phyloP scores from a whole-genome alignment of 30 jellyfish, hydroid and myxozoan species.

The Aurelia sp. region DNA sequence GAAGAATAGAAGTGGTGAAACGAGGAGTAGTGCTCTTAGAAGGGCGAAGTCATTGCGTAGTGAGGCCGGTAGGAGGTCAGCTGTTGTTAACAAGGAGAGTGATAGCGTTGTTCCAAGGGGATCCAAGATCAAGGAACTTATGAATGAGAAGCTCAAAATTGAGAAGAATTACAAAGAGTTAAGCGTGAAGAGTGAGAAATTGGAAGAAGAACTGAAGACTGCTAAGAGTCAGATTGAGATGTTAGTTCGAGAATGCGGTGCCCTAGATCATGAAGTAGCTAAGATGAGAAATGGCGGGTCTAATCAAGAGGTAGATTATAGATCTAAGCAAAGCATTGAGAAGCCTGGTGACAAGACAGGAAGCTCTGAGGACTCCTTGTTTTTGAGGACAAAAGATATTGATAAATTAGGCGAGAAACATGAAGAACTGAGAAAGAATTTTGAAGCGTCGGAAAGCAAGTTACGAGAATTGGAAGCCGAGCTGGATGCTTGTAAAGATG shows the following conservation, averaged over 20 bases:
- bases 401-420: slow-evolving; percentile 52
- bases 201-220: slow-evolving; percentile 63
- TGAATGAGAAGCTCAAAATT: slow-evolving; percentile 58
- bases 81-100: background rate
- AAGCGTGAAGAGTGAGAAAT: slow-evolving; percentile 16
- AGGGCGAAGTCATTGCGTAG: slow-evolving; percentile 43
- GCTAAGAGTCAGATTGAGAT: slow-evolving; percentile 64
- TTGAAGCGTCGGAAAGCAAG: slow-evolving; percentile 33
- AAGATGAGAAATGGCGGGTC: slow-evolving; percentile 25
- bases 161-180: slow-evolving; percentile 54
- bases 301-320: background rate
- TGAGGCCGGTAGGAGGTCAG: slow-evolving; percentile 11
- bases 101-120: slow-evolving; percentile 33
- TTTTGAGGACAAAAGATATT: slow-evolving; percentile 58
- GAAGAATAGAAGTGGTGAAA: slow-evolving; percentile 24
- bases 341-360: background rate
- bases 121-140: slow-evolving; percentile 59
- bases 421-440: slow-evolving; percentile 33
- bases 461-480: slow-evolving; percentile 52
- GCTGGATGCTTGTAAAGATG: slow-evolving; percentile 14
- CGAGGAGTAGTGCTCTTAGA: slow-evolving; percentile 48
- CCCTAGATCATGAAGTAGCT: slow-evolving; percentile 65
- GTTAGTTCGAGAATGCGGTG: slow-evolving; percentile 71
- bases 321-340: background rate
- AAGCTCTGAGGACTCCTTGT: slow-evolving; percentile 25